A percentile compares a stretch with the other conserved stretches of the same genome.
Evolutionary conservation across 2,113 vertebrate genomes (phyloP).

Genomic region (Chlorodrepanis virens): DNA sequence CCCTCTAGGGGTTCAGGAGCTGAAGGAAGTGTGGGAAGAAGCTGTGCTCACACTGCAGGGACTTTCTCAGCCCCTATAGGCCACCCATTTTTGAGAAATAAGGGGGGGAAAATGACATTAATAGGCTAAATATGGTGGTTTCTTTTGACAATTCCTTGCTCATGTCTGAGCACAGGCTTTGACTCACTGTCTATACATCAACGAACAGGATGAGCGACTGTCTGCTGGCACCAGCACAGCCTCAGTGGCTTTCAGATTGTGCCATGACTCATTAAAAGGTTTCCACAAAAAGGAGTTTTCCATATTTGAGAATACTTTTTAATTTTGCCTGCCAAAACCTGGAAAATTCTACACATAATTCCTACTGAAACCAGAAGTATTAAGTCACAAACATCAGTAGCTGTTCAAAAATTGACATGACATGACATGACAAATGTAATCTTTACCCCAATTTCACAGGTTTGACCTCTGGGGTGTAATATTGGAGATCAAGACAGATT

Average conservation of each 20-base stretch:
- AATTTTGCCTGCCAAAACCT: neutral
- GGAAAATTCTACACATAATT: conserved; percentile 52
- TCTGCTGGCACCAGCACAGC: conserved; percentile 45
- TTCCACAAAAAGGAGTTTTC: conserved; percentile 31
- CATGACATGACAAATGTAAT: conserved; percentile 10
- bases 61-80: neutral
- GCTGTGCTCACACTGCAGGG: neutral
- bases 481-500: neutral
- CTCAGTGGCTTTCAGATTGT: conserved; percentile 38
- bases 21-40: neutral
- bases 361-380: neutral
- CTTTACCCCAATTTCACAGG: neutral
- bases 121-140: conserved; percentile 15
- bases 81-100: neutral
- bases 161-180: conserved; percentile 36
- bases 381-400: neutral
- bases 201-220: conserved; percentile 40
- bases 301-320: neutral
- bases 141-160: conserved; percentile 35
- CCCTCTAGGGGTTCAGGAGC: neutral
- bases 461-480: conserved; percentile 3
- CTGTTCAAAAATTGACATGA: neutral
- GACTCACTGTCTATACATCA: conserved; percentile 67
- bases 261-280: conserved; percentile 50
- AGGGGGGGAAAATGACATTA: neutral